Conservation (phyloP, 2,113 vertebrate genomes). For the Leptobrachium leishanense region DNA sequence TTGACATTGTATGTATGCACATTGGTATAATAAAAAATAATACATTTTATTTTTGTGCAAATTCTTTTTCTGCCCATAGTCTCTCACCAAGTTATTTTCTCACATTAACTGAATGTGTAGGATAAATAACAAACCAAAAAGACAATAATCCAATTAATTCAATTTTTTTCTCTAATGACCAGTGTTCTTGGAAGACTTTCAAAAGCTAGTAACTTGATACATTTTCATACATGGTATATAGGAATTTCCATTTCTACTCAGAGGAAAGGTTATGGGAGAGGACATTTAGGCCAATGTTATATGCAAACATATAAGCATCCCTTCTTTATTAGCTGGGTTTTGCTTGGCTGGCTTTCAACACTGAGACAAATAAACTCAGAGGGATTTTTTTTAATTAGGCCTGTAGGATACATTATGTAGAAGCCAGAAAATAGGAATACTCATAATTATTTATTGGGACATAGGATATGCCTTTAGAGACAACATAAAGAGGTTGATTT, state of each 20-base stretch:
- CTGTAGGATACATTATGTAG: slow-evolving; percentile 34
- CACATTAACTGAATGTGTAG: too few relatives aligned
- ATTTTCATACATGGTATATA: background rate
- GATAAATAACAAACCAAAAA: background rate
- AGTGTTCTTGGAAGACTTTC: slow-evolving; percentile 8
- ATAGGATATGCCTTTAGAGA: slow-evolving; percentile 24
- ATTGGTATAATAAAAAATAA: too few relatives aligned
- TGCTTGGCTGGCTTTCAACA: slow-evolving; percentile 26
- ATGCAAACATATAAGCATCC: slow-evolving; percentile 38
- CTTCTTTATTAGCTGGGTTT: slow-evolving; percentile 20
- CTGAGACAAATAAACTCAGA: slow-evolving; percentile 39
- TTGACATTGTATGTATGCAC: too few relatives aligned
- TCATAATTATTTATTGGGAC: slow-evolving; percentile 39
- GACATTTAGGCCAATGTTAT: slow-evolving; percentile 14
- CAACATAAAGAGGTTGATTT: slow-evolving; percentile 15
- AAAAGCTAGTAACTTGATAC: slow-evolving; percentile 1
- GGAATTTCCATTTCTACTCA: background rate
- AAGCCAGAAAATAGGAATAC: slow-evolving; percentile 38
- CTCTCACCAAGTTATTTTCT: too few relatives aligned
- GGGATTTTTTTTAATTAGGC: slow-evolving; percentile 45
- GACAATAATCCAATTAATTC: background rate
- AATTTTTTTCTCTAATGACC: background rate
- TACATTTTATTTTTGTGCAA: too few relatives aligned
- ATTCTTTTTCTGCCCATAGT: too few relatives aligned
- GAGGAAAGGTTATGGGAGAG: slow-evolving; percentile 15